These are phyloP conservation scores for Cyprinodon diabolis DNA, from an alignment of 2,797 vertebrate species.

Conservation along the genomic window DNA sequence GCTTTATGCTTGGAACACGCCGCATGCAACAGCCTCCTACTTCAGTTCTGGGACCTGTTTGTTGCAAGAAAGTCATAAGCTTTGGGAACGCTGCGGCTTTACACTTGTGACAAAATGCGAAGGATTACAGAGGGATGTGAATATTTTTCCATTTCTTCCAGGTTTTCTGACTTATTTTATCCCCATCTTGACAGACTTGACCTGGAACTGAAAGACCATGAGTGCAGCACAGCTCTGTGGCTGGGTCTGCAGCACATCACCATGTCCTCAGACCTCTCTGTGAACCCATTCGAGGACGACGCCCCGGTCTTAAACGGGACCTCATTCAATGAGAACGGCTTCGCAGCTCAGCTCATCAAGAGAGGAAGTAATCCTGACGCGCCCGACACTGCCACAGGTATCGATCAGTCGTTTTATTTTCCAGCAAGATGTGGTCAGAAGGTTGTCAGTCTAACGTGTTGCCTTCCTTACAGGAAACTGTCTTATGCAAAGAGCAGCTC, in stretches of 20 bases:
- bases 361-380: constrained; percentile 94
- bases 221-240: constrained; percentile 96
- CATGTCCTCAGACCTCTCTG: constrained; percentile 87
- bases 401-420: neutral
- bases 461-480: constrained; percentile 85
- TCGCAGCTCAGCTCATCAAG: constrained; percentile 93
- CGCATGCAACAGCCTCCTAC: no score
- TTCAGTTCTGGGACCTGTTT: no score
- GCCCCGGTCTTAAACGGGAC: constrained; percentile 92
- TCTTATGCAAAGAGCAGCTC: constrained; percentile 93
- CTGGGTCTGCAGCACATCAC: constrained; percentile 96
- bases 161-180: constrained; percentile 9
- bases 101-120: neutral
- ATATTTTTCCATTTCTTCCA: neutral
- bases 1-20: no score
- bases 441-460: neutral
- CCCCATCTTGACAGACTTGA: constrained; percentile 83
- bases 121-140: neutral
- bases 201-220: constrained; percentile 94
- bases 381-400: constrained; percentile 89
- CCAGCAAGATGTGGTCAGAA: no score
- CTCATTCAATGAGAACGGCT: constrained; percentile 97
- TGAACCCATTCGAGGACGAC: constrained; percentile 94
- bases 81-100: neutral
- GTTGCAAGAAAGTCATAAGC: no score